These are phyloP conservation scores for Mus pahari DNA, from an alignment of 2,113 vertebrate genomes.

Conservation along the genomic window DNA sequence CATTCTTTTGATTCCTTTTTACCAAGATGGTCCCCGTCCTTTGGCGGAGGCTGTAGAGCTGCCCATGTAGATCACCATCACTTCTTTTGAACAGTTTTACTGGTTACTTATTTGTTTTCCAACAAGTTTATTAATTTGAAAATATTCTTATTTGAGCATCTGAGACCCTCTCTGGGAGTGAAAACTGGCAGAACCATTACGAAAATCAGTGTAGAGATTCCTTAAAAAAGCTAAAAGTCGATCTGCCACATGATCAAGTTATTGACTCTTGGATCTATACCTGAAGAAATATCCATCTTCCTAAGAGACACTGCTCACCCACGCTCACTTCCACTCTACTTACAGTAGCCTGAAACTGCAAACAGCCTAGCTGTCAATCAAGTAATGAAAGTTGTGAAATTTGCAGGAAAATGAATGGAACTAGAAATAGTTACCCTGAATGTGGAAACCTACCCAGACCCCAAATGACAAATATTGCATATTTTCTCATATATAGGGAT, in stretches of 20 bases:
- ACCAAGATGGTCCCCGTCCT: neutral
- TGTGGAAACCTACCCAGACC: neutral
- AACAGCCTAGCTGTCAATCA: neutral
- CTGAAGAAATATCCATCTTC: neutral
- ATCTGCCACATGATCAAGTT: neutral
- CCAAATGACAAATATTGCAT: neutral
- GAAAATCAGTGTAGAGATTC: neutral
- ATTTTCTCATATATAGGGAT: neutral
- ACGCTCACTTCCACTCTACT: neutral
- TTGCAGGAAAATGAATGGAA: neutral
- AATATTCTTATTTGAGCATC: neutral
- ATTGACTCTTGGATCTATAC: neutral
- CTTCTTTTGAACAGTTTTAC: neutral
- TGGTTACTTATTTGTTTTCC: neutral
- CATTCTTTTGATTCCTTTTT: neutral
- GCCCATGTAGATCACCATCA: neutral
- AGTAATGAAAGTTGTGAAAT: neutral
- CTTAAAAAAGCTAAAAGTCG: neutral
- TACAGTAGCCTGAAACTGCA: neutral
- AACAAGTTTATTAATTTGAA: constrained; percentile 52
- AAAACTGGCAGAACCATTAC: no score
- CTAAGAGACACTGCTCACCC: neutral
- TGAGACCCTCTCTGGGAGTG: neutral
- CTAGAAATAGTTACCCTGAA: neutral
- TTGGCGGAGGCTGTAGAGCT: neutral